Percentiles rank a stretch among this genome's conserved stretches.
Evolutionary conservation across 2,113 vertebrate genomes (phyloP).

Genomic region (Tetraodon nigroviridis): DNA sequence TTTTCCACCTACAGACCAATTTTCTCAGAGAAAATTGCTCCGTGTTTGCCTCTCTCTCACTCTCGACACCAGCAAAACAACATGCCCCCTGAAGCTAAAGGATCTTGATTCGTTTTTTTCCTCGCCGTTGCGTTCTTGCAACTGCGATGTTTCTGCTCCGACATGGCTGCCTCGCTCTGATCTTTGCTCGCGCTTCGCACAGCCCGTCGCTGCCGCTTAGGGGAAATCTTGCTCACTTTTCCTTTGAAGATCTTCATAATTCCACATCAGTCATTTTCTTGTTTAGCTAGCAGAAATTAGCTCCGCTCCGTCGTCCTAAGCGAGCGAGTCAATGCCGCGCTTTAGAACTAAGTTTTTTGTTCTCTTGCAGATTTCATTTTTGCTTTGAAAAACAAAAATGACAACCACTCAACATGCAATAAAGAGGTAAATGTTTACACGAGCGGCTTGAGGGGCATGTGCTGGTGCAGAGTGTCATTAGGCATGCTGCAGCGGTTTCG

Average conservation of each 20-base stretch:
- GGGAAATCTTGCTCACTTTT: conserved; percentile 18
- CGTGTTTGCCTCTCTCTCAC: conserved; percentile 61
- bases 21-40: conserved; percentile 71
- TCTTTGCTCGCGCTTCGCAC: conserved; percentile 37
- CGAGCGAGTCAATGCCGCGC: background rate
- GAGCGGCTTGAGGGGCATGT: background rate
- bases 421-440: conserved; percentile 56
- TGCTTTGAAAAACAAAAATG: background rate
- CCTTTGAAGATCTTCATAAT: conserved; percentile 23
- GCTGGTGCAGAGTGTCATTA: conserved; percentile 13
- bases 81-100: conserved; percentile 54
- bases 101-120: conserved; percentile 59
- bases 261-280: background rate
- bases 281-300: conserved; percentile 12
- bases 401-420: conserved; percentile 42
- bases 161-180: conserved; percentile 38
- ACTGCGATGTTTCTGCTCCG: conserved; percentile 37
- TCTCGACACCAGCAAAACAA: conserved; percentile 65
- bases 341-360: background rate
- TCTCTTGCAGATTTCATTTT: conserved; percentile 9
- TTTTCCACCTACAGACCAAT: conserved; percentile 50
- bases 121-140: conserved; percentile 36
- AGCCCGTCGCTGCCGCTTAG: conserved; percentile 21
- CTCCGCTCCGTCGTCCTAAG: background rate
- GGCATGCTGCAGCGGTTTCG: conserved; percentile 24